These are phyloP conservation scores for Himalopsyche tibetana DNA, from an alignment of 2,888 invertebrate species.

Conservation along the genomic window DNA sequence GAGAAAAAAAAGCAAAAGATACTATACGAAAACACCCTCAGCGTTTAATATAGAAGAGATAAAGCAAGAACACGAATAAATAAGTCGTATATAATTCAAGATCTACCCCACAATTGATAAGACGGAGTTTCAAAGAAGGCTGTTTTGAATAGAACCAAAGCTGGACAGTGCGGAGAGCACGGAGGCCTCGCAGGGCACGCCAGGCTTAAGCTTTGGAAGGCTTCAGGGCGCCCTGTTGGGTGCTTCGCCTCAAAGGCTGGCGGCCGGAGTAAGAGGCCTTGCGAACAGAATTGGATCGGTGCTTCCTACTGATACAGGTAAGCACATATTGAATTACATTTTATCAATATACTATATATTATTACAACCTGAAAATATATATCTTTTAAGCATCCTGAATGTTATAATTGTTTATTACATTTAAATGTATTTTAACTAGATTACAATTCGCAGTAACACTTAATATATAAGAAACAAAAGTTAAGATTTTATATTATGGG, in stretches of 20 bases:
- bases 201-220: constrained; percentile 75
- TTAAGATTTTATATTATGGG: too few relatives aligned
- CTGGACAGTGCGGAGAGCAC: constrained; percentile 57
- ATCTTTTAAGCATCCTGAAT: too few relatives aligned
- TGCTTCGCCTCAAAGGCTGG: constrained; percentile 83
- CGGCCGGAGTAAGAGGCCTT: constrained; percentile 85
- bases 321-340: constrained; percentile 67
- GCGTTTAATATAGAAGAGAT: not conserved
- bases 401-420: too few relatives aligned
- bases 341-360: too few relatives aligned
- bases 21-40: not conserved
- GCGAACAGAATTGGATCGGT: constrained; percentile 82
- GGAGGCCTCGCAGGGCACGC: constrained; percentile 47
- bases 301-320: constrained; percentile 85
- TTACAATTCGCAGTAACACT: too few relatives aligned
- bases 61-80: not conserved
- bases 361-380: too few relatives aligned
- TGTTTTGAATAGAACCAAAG: constrained; percentile 44
- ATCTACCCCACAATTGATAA: not conserved
- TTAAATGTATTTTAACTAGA: too few relatives aligned
- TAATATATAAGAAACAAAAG: too few relatives aligned
- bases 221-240: constrained; percentile 83
- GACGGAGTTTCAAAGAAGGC: not conserved
- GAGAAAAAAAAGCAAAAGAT: not conserved
- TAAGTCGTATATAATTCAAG: not conserved